Percentiles rank a stretch among this genome's conserved stretches.
These are phyloP conservation scores for Hozukius guyotensis DNA, from an alignment of 2,797 vertebrate genomes.

Conservation along the genomic window DNA sequence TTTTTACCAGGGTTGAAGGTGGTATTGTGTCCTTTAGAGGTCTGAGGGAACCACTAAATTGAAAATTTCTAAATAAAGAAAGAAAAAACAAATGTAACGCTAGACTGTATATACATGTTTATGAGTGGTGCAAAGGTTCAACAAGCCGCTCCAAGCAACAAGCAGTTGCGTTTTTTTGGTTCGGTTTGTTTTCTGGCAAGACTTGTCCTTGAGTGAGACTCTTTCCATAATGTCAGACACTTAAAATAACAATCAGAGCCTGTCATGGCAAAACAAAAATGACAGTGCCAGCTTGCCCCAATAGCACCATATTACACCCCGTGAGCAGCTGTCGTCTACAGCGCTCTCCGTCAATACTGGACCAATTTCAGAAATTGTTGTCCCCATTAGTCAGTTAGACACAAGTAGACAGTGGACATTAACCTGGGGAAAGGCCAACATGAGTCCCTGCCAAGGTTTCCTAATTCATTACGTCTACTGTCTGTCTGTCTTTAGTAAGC, in stretches of 20 bases:
- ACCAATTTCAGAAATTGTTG: no score
- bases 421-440: slow-evolving; percentile 36
- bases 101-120: not conserved
- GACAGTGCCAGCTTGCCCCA: no score
- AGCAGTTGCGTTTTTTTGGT: no score
- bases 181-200: no score
- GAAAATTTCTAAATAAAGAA: not conserved
- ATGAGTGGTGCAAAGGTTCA: not conserved
- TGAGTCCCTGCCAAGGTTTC: slow-evolving; percentile 38
- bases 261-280: not conserved
- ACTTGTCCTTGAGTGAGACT: no score
- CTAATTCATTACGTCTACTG: not conserved
- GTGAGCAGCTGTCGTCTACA: no score
- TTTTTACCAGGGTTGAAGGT: not conserved
- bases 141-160: no score
- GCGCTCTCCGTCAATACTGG: no score
- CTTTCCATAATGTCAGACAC: no score
- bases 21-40: not conserved
- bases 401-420: slow-evolving; percentile 30
- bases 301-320: no score
- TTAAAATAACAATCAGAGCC: no score
- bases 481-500: not conserved
- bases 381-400: no score
- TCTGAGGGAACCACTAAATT: not conserved
- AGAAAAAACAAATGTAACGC: not conserved